A percentile compares a stretch with the other conserved stretches of the same genome.
Evolutionary conservation across 2,113 vertebrate genomes (phyloP).

Genomic region (Phainopepla nitens): DNA sequence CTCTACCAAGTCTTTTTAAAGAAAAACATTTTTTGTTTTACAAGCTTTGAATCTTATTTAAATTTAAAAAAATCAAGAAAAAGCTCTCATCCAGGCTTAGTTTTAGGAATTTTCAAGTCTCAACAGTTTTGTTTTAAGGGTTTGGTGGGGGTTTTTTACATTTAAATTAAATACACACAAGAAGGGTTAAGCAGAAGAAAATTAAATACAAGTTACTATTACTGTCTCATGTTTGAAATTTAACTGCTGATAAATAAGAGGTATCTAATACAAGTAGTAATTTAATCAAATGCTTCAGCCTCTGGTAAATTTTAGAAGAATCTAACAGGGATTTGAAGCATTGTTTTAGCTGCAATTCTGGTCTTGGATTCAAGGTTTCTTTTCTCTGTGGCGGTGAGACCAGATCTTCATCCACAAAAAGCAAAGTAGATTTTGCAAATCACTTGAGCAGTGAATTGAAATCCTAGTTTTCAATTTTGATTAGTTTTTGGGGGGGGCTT

Average conservation of each 20-base stretch:
- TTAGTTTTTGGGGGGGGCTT: not conserved
- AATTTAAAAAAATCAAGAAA: not conserved
- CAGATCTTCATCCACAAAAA: not conserved
- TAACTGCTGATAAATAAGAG: not conserved
- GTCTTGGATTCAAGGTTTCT: not conserved
- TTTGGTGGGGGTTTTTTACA: not conserved
- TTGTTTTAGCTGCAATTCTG: not conserved
- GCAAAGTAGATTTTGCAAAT: not conserved
- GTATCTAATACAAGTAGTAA: not conserved
- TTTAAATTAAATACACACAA: not conserved
- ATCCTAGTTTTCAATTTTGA: not conserved
- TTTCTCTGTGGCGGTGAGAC: not conserved
- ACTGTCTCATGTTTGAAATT: not conserved
- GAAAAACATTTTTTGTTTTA: not conserved
- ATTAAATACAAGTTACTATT: not conserved
- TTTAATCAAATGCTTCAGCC: not conserved
- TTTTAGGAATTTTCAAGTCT: not conserved
- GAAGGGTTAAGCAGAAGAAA: not conserved
- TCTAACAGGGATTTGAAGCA: not conserved
- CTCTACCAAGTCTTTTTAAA: not conserved
- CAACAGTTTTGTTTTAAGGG: not conserved
- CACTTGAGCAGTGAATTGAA: not conserved
- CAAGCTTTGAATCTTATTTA: not conserved
- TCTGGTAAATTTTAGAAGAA: not conserved
- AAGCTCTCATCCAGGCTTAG: not conserved